These are phyloP conservation scores for Malurus elegans DNA, from an alignment of 2,113 vertebrate species.

Conservation along the genomic window DNA sequence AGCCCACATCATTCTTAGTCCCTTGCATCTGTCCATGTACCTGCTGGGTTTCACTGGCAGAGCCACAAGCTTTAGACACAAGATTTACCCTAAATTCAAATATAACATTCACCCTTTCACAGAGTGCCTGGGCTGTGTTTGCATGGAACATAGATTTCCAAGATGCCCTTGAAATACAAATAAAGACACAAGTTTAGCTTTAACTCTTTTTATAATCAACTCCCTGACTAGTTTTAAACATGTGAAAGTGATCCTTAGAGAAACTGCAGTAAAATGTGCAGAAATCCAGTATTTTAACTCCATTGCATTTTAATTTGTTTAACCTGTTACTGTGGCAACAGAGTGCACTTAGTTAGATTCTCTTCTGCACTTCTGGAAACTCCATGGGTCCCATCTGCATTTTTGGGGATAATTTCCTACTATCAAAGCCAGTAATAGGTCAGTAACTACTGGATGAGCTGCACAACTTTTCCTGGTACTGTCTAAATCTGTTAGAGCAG, in stretches of 20 bases:
- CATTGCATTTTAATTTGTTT: background rate
- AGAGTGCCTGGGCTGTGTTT: background rate
- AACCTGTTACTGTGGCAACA: background rate
- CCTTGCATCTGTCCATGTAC: background rate
- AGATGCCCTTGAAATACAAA: background rate
- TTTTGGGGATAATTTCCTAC: background rate
- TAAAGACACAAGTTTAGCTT: background rate
- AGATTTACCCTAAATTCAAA: background rate
- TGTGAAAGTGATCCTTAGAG: background rate
- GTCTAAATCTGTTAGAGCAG: background rate
- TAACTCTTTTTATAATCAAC: background rate
- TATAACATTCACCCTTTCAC: background rate
- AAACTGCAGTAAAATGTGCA: background rate
- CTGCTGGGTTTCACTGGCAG: background rate
- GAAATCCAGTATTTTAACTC: background rate
- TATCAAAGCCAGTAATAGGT: background rate
- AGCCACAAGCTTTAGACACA: background rate
- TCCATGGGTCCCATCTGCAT: background rate
- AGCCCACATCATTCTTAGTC: background rate
- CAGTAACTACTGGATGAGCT: background rate
- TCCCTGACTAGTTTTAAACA: background rate
- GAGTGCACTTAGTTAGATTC: background rate
- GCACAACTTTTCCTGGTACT: background rate
- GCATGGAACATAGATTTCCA: background rate
- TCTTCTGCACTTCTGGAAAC: background rate